Evolutionary conservation across 1,140 invertebrate genomes (phyloP), one percentile per base, ranked within the genome.

Genomic region (Neocloeon triangulifer): DNA sequence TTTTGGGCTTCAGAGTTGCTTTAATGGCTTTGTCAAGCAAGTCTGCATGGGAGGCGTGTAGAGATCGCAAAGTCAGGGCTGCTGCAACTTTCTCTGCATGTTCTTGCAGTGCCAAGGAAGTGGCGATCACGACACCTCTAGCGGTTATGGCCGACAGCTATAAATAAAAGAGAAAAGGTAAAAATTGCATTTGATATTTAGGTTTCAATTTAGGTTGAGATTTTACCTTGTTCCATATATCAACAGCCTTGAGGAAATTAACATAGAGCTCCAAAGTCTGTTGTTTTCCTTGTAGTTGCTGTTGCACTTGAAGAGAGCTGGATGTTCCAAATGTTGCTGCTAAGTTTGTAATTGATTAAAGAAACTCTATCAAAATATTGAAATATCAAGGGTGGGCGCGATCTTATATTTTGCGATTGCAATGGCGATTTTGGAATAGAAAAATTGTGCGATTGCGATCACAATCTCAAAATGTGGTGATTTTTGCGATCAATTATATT

Each of bases 261-360:
- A 74, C 49, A 42, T 66, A 78, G 10, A 79, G 61, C 30, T 73
- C 62, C 27, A 82, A 58, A 3, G 76, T 79, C 43, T 71, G 67
- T 41, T 73, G 69, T 52, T 94, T 92, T 44, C 86, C 81, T 39
- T 73, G 68, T 7, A 94, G 50, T 49, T 89, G 84, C 39, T 75
- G 70, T 2, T 66, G 48, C 35, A 85, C 72, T 49, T 88, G 75
- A 54, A 89, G 65, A 2, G 80, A 75, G n/a, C 19, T 32, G 31
- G 31, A 14, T 10, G 8, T 29, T 18, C 19, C 19, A n/a, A 29
- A 8, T 6, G 9, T 29, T 2, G 14, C 27, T 29, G 22, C 12
- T 23, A 8, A 12, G 22, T 8, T 8, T 12, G 12, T 8, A 23
- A 23, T 23, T 23, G 22, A 23, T 8, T 23, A 8, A 23, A 23